Evolutionary conservation across 2,888 invertebrate genomes (phyloP), one percentile per base, ranked within the genome.

Genomic region (Hololepta plana): DNA sequence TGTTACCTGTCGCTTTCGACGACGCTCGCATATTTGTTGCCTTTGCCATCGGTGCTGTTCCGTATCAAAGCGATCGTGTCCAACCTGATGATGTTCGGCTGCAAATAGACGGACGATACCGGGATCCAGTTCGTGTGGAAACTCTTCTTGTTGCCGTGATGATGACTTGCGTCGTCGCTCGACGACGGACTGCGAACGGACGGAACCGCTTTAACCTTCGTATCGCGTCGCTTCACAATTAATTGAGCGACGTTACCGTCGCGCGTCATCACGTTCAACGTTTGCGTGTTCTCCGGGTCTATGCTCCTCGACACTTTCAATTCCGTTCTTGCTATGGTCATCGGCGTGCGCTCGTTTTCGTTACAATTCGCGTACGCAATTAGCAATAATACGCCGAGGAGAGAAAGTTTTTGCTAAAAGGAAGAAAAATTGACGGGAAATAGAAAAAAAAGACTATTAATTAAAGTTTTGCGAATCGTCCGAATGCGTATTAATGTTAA

Each of bases 241-340:
- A 84, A 56, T 38, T 79, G 79, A 1, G 82, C 77, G 12, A 79
- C 55, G 31, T 70, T 72, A 2, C 84, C 84, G 12, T 72, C 66
- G 43, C 70, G 71, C 0, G 80, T 77, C 41, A 72, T 65, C 0
- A 84, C 77, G 42, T 72, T 75, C 20, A 82, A 54, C 16, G 80
- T 76, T 45, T 79, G 74, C 23, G 74, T 79, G 35, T 74, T 68
- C 12, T 72, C 72, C 1, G 81, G 80, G 47, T 76, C 68, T 9
- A 82, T 59, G 45, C 76, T 79, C 33, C 81, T 61, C 2, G 77
- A 71, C 11, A 80, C 77, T 47, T 79, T 75, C 21, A 80, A 57
- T 47, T 77, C 73, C 1, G 80, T 77, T 31, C 79, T 60, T 12
- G 77, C 66, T 21, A 73, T 60, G 28, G 71, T 58, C 4, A 39